A percentile compares a stretch with the other conserved stretches of the same genome.
Conservation (phyloP, 2,797 vertebrate genomes). For the Anguilla anguilla region DNA sequence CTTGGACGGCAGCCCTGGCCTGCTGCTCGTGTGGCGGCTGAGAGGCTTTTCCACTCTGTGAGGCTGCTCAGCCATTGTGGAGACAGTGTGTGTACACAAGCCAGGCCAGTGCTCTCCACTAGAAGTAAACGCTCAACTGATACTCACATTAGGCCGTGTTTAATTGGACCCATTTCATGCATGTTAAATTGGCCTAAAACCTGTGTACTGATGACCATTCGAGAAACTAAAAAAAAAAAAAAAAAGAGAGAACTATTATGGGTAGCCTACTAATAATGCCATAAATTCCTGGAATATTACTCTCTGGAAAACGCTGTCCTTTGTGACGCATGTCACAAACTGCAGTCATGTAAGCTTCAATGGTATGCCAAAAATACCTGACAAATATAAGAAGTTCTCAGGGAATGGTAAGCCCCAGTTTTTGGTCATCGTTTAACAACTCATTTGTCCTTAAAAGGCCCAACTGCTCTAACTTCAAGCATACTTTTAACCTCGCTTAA, state of each 20-base stretch:
- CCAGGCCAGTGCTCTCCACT: neutral
- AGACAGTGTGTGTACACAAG: neutral
- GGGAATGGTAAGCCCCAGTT: constrained; percentile 38
- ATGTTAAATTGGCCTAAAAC: neutral
- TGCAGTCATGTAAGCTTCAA: neutral
- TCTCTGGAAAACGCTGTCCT: neutral
- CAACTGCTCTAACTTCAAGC: constrained; percentile 54
- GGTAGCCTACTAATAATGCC: neutral
- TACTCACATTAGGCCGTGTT: neutral
- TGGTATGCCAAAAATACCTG: constrained; percentile 12
- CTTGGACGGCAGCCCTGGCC: neutral
- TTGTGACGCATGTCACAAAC: neutral
- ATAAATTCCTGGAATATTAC: neutral
- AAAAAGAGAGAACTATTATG: neutral
- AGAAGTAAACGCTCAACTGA: constrained; percentile 1
- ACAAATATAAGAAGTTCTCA: constrained; percentile 19
- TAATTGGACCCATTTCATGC: neutral
- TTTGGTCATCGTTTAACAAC: constrained; percentile 34
- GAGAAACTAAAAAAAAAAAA: neutral
- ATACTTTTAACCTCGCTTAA: constrained; percentile 61
- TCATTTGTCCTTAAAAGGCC: constrained; percentile 51
- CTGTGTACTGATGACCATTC: neutral
- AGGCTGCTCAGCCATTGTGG: neutral
- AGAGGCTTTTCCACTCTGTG: constrained; percentile 12
- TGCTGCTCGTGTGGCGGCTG: neutral